Evolutionary conservation across 1,140 invertebrate genomes (phyloP), one percentile per base, ranked within the genome.

Genomic region (Tetraneura akinire): DNA sequence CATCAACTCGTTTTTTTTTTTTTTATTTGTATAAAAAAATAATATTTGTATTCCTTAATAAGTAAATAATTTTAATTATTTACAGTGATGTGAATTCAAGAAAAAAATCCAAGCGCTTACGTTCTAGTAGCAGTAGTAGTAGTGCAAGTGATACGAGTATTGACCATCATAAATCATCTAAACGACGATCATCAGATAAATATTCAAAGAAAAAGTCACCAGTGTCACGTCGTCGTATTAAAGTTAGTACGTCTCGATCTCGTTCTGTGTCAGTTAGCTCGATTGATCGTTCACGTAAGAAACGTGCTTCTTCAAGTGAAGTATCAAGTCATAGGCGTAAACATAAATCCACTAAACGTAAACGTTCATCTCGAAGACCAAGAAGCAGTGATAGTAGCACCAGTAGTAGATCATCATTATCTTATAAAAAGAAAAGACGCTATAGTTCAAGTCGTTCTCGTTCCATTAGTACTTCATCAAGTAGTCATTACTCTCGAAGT

Each of bases 241-340:
- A 62, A 60, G 21, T 16, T 42, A 76, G 74, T 78, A 62, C 21
- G 10, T 78, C 74, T 60, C 71, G 71, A 37, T 76, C 73, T 18
- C 51, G 32, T 26, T 60, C 74, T 6, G 29, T 37, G 5, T 78
- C 74, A 0, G 10, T 60, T 45, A 78, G 74, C 37, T 78, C 74
- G 11, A 62, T 26, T 23, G 74, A 78, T 29, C 73, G 55, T n/a
- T 60, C 55, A 60, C 51, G 55, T 42, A 78, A 78, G 16, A 78
- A 78, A 47, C 74, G 55, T 8, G 37, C 14, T 47, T 78, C 37
- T 3, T 78, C 74, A 45, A 78, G 74, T 78, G 55, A 57, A 14
- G 74, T 62, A 26, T 78, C 74, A 32, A 78, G 74, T 45, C 74
- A 55, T 45, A 57, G 55, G 18, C 74, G 74, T 78, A 78, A 78